phyloP scores from a whole-genome alignment of 1,140 invertebrate species.

The Cotesia typhae region DNA sequence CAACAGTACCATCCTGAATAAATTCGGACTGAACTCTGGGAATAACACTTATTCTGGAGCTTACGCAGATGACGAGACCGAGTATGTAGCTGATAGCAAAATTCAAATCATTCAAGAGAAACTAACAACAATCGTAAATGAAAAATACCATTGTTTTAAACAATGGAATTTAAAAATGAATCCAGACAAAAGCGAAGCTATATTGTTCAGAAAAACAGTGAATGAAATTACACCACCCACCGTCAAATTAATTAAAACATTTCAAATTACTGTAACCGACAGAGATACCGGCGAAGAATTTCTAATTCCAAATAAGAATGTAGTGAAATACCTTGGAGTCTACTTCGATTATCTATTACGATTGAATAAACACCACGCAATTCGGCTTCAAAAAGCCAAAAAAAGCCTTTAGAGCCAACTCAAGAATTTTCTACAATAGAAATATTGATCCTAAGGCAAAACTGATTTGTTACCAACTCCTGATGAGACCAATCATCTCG shows the following conservation, averaged over 20 bases:
- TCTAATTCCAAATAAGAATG: no score
- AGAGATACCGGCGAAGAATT: neutral
- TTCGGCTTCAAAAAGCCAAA: neutral
- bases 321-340: no score
- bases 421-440: conserved; percentile 9
- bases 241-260: neutral
- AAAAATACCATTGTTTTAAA: neutral
- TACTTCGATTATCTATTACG: no score
- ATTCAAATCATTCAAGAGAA: neutral
- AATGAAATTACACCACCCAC: neutral
- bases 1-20: conserved; percentile 10
- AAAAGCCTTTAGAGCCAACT: conserved; percentile 16
- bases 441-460: conserved; percentile 14
- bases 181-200: neutral
- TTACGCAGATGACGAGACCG: conserved; percentile 27
- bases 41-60: conserved; percentile 4
- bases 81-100: neutral
- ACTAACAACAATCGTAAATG: neutral
- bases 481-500: conserved; percentile 21
- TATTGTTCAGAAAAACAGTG: neutral
- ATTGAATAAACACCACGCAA: neutral
- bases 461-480: conserved; percentile 22
- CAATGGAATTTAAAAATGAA: conserved; percentile 8
- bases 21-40: conserved; percentile 11
- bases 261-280: neutral